phyloP scores from a whole-genome alignment of 2,888 invertebrate species.

The Stenurella melanura region DNA sequence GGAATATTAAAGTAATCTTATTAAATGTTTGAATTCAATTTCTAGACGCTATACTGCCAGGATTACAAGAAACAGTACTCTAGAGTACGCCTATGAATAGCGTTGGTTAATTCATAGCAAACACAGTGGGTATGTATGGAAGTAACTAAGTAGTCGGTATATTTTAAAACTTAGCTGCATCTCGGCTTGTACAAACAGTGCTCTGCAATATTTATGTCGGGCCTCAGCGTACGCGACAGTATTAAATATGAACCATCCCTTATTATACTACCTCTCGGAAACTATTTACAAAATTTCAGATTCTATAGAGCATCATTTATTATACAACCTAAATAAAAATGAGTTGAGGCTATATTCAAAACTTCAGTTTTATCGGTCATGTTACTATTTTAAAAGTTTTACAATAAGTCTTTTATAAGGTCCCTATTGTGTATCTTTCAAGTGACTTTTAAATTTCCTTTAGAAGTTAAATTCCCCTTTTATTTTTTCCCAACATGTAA shows the following conservation, averaged over 20 bases:
- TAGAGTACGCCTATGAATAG: conserved; percentile 16
- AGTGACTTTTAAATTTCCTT: conserved; percentile 42
- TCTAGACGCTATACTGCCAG: neutral
- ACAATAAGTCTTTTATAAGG: conserved; percentile 42
- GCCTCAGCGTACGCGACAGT: conserved; percentile 49
- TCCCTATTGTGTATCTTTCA: conserved; percentile 40
- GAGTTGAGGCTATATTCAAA: conserved; percentile 38
- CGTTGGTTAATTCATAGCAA: conserved; percentile 51
- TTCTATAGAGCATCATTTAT: conserved; percentile 44
- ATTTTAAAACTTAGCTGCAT: conserved; percentile 48
- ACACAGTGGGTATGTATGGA: conserved; percentile 46
- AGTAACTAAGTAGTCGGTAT: conserved; percentile 50
- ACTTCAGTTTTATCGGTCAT: conserved; percentile 45
- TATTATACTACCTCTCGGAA: conserved; percentile 40
- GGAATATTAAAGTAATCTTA: neutral
- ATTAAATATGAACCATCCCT: conserved; percentile 48
- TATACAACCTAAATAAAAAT: conserved; percentile 43
- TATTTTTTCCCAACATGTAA: conserved; percentile 32
- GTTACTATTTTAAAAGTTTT: conserved; percentile 45
- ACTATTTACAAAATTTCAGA: conserved; percentile 42
- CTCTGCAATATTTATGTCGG: conserved; percentile 52
- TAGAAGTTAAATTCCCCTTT: conserved; percentile 32
- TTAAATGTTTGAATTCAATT: conserved; percentile 6
- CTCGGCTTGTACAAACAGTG: conserved; percentile 50
- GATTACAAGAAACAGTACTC: neutral